Evolutionary conservation across 2,113 vertebrate genomes (phyloP).

Genomic region (Calypte anna): DNA sequence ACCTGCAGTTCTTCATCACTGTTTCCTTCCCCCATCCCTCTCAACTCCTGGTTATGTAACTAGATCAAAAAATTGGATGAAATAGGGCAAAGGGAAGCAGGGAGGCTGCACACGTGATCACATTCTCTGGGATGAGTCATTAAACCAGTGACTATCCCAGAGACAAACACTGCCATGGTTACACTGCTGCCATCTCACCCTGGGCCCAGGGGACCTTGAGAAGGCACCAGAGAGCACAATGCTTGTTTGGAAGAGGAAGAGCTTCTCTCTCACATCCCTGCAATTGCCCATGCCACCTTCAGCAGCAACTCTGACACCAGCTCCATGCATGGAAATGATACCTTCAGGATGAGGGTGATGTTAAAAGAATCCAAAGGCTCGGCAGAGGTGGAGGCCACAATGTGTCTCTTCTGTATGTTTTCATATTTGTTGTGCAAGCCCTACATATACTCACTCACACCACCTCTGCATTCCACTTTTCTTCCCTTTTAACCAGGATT

Average conservation of each 20-base stretch:
- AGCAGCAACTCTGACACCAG: background rate
- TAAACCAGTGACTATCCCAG: conserved; percentile 25
- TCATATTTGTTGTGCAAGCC: background rate
- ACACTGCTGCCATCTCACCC: conserved; percentile 53
- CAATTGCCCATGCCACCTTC: background rate
- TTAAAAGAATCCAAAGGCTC: background rate
- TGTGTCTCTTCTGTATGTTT: background rate
- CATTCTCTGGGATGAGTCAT: conserved; percentile 66
- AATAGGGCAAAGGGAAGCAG: conserved; percentile 70
- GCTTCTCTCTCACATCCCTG: background rate
- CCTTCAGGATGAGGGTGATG: background rate
- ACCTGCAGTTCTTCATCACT: conserved; percentile 29
- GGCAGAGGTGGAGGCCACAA: background rate
- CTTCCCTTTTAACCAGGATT: background rate
- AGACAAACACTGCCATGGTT: conserved; percentile 64
- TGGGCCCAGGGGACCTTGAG: conserved; percentile 8
- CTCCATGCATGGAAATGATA: background rate
- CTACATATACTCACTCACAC: background rate
- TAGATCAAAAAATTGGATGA: conserved; percentile 65
- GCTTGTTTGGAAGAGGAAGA: background rate
- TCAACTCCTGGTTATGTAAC: conserved; percentile 55
- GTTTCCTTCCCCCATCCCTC: background rate
- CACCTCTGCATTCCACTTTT: background rate
- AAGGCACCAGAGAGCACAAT: conserved; percentile 8
- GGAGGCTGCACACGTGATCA: conserved; percentile 45